Base-by-base conservation (phyloP, 2,113 vertebrate genomes). In the Tachuris rubrigastra region DNA sequence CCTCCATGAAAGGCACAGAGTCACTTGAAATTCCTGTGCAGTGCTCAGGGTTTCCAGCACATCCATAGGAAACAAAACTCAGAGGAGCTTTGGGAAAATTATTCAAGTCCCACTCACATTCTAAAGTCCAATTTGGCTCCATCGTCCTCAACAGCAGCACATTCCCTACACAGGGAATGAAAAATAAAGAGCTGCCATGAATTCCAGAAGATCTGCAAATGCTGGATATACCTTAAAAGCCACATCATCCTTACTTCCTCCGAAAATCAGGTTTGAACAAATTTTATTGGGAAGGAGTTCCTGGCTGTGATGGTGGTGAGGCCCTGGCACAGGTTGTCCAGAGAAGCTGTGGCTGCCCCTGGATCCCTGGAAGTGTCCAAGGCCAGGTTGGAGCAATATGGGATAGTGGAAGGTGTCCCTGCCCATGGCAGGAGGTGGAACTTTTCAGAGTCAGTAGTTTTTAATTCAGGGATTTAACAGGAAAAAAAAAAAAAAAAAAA, bases 21-120 rank as follows among this genome's bases (percentile, higher is more conserved):
- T 72, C 90, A 75, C 75, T 68, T 39, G 58, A 73, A 88, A 92
- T 90, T 86, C 94, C 75, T 76, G 31, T 42, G 65, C 41, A 41
- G 53, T 30, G 56, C 82, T 71, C 49, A 27, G 56, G 35, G 35
- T 14, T 82, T 82, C 41, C 69, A 82, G 71, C 60, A 87, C 52
- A 63, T 83, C 66, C 86, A 59, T 9, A 82, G 58, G 4, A 85
- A 96, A 90, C 58, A 60, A 72, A 90, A 52, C 74, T 68, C 85
- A 33, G 52, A 73, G 41, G 73, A 71, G 82, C 56, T 41, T 41
- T 17, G 58, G 35, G 39, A 60, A 80, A 69, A 55, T 12, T 0
- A 47, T 39, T 73, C 41, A 17, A 46, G 66, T 72, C 33, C 79
- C 44, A 19, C 42, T 72, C 60, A 5, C 33, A 3, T 33, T 4